Base-by-base conservation (phyloP, 2,113 vertebrate genomes). In the Ctenodactylus gundi region DNA sequence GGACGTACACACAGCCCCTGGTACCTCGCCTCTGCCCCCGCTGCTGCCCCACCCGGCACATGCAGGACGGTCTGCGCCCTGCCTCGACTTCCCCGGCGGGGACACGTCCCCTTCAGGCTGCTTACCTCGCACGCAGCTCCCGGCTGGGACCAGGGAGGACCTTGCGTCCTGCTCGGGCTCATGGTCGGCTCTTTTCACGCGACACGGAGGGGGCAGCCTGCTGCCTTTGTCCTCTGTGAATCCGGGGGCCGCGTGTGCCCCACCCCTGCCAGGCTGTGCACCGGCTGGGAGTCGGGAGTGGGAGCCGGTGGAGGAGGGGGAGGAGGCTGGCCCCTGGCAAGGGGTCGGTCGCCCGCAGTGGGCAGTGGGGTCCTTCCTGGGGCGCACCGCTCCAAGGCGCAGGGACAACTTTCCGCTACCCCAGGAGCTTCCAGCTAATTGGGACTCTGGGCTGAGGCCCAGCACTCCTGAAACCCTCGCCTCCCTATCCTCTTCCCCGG, bases 91-190 rank as follows among this genome's bases (percentile, higher is more conserved):
- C 91, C 95, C 86, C 84, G 85, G 25, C 86, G 89, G 96, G 91
- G 75, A n/a, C 91, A 15, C 14, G 3, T 73, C 14, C 67, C 84
- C 64, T 75, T 72, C 31, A 89, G 53, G 87, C 87, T 97, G 77
- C 98, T 98, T 98, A 98, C 98, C 98, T 97, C 95, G 85, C 83
- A 4, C 46, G 87, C 17, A 39, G 90, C 93, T 98, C 96, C 96
- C 18, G 73, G 82, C 41, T 82, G 90, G 88, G 90, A 88, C 96
- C 93, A 95, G 97, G 85, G 95, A n/a, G n/a, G n/a, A n/a, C n/a
- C n/a, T n/a, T n/a, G n/a, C n/a, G n/a, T n/a, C n/a, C n/a, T n/a
- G 92, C 84, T 97, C 94, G 73, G 80, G 92, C 93, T 97, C 97
- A 96, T 96, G 97, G 85, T 96, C 68, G 94, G 93, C 96, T 72